These are phyloP conservation scores for Trypoxylon attenuatum DNA, from an alignment of 2,888 invertebrate species.

Conservation along the genomic window DNA sequence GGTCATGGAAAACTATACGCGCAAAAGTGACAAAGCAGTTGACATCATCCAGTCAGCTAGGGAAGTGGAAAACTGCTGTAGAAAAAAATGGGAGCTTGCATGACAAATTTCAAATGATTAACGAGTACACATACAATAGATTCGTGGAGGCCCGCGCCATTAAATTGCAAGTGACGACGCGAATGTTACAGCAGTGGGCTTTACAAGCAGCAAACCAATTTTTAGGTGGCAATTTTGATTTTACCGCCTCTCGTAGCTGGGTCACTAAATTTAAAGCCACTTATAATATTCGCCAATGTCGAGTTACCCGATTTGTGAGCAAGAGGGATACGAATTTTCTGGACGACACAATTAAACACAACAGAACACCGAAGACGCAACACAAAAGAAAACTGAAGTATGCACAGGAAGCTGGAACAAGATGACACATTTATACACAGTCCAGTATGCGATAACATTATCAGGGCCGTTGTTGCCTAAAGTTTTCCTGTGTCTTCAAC, in stretches of 20 bases:
- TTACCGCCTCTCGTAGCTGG: constrained; percentile 28
- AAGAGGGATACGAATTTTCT: neutral
- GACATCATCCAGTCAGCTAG: neutral
- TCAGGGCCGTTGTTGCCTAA: no score
- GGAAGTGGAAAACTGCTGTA: neutral
- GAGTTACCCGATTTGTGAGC: neutral
- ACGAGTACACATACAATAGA: constrained; percentile 11
- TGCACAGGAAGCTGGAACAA: no score
- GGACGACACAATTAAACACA: neutral
- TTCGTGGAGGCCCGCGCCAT: constrained; percentile 23
- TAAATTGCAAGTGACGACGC: constrained; percentile 31
- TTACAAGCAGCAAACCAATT: no score
- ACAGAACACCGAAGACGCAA: neutral
- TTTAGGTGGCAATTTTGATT: constrained; percentile 42
- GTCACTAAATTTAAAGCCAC: no score
- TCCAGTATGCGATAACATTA: no score
- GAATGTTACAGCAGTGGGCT: no score
- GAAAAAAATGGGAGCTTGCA: neutral
- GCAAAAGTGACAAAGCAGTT: neutral
- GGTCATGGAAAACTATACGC: neutral
- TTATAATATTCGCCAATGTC: neutral
- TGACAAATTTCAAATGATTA: constrained; percentile 14
- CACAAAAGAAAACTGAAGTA: neutral
- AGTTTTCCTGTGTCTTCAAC: neutral
- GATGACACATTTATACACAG: no score